Conservation (phyloP, 64 coral and sea anemone genomes). For the Pachyseris speciosa region DNA sequence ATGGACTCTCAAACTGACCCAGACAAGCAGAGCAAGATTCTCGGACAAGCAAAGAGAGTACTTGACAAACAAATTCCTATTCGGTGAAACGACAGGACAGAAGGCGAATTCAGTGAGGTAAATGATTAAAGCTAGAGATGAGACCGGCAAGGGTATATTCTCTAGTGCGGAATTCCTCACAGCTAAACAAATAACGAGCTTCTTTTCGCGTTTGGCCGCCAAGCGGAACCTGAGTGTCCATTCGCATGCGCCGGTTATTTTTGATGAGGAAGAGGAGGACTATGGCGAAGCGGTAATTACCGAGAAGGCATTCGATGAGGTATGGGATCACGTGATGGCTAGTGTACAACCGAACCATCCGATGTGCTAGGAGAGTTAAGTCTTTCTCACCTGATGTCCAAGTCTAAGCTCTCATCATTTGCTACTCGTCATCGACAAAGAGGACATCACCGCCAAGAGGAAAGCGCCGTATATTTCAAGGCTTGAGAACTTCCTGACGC, state of each 20-base stretch:
- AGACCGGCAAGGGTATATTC: neutral
- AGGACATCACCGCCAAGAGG: slow-evolving; percentile 38
- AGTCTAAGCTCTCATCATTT: slow-evolving; percentile 57
- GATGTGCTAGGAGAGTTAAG: too few species aligned
- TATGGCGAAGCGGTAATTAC: neutral
- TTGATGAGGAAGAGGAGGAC: neutral
- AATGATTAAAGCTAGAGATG: slow-evolving; percentile 28
- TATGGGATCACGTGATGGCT: too few species aligned
- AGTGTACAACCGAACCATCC: too few species aligned
- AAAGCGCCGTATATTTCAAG: slow-evolving; percentile 44
- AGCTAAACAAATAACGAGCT: neutral
- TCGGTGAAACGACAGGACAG: too few species aligned
- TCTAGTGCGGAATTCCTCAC: slow-evolving; percentile 40
- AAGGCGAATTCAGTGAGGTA: neutral
- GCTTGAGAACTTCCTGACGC: neutral
- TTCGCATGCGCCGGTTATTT: neutral
- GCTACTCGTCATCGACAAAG: neutral
- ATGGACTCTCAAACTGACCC: slow-evolving; percentile 60
- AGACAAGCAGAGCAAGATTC: too few species aligned
- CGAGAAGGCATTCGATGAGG: too few species aligned
- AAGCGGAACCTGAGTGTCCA: neutral
- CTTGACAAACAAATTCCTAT: slow-evolving; percentile 8
- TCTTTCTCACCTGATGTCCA: slow-evolving; percentile 39
- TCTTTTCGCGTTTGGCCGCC: too few species aligned
- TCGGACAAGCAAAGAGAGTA: slow-evolving; percentile 34